phyloP scores from a whole-genome alignment of 2,888 invertebrate genomes.

The Esperia sulphurella region DNA sequence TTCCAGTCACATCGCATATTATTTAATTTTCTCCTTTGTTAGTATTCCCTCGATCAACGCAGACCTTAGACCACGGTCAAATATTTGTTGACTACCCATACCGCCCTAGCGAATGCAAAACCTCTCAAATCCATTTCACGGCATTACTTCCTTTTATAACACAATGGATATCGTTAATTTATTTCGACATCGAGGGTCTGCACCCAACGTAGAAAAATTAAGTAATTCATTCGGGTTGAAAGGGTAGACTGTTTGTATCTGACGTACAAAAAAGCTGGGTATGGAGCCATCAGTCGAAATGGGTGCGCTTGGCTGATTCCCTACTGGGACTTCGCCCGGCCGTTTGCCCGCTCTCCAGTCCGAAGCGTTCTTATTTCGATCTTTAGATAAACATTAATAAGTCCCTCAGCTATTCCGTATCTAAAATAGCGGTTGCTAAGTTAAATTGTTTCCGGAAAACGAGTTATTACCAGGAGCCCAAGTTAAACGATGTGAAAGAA shows the following conservation, averaged over 20 bases:
- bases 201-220: constrained; percentile 67
- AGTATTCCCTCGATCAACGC: constrained; percentile 14
- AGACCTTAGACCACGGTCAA: constrained; percentile 23
- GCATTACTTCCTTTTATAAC: constrained; percentile 40
- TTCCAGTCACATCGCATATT: constrained; percentile 9
- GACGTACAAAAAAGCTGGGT: constrained; percentile 65
- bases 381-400: constrained; percentile 73
- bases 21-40: constrained; percentile 9
- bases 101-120: constrained; percentile 39
- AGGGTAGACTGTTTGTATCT: constrained; percentile 70
- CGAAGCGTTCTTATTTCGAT: constrained; percentile 67
- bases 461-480: constrained; percentile 44
- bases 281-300: constrained; percentile 61
- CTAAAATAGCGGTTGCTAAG: constrained; percentile 55
- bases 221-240: constrained; percentile 74
- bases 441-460: constrained; percentile 71
- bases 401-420: constrained; percentile 46
- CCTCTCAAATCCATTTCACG: constrained; percentile 48
- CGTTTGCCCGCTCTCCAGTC: constrained; percentile 42
- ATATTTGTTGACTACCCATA: constrained; percentile 44
- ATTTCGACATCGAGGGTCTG: constrained; percentile 63
- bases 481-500: constrained; percentile 52
- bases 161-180: constrained; percentile 65
- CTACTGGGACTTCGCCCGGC: constrained; percentile 19
- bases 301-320: constrained; percentile 61